Base-by-base conservation (phyloP, 2,888 invertebrate species). In the Eupithecia subfuscata region DNA sequence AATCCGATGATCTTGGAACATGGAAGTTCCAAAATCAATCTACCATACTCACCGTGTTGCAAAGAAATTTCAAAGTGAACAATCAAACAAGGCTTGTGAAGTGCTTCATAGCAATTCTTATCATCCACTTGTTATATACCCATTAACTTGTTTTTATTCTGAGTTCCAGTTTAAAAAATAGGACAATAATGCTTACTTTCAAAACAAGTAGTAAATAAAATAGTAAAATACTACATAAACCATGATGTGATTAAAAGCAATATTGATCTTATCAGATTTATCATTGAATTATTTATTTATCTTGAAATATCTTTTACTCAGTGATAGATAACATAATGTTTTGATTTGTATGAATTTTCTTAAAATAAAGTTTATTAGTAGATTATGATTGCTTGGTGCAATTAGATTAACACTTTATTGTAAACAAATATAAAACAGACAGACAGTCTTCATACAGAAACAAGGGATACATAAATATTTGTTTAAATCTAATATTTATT, bases 251-350 rank as follows among this genome's bases (percentile, higher is more conserved):
- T 43, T 68, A 37, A 8, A 30, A 56, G 52, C 43, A 37, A 25
- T 52, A 30, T 52, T 71, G 70, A 73, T 73, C 56, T 81, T 83
- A 83, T 83, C 83, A 71, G 73, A 37, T 37, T 37, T 37, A 37
- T 37, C 37, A 37, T 37, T 37, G 37, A 82, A 83, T 83, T 80
- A 80, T 70, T 71, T 80, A 79, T 79, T 77, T 73, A 67, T 74
- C 64, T 70, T 71, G 70, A 40, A 76, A 77, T 78, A 77, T 79
- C 78, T 72, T 18, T 75, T 52, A 72, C 45, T 25, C 43, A 65
- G 63, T 75, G 75, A 77, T 48, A 78, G 37, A 37, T 37, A 37
- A 75, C 69, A 65, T 71, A 67, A 60, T 74, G 52, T 74, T 52
- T 73, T 52, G 63, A 74, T 76, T 68, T 75, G n/a, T 71, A 68